phyloP scores from a whole-genome alignment of 2,888 invertebrate species.

The Pheosia gnoma region DNA sequence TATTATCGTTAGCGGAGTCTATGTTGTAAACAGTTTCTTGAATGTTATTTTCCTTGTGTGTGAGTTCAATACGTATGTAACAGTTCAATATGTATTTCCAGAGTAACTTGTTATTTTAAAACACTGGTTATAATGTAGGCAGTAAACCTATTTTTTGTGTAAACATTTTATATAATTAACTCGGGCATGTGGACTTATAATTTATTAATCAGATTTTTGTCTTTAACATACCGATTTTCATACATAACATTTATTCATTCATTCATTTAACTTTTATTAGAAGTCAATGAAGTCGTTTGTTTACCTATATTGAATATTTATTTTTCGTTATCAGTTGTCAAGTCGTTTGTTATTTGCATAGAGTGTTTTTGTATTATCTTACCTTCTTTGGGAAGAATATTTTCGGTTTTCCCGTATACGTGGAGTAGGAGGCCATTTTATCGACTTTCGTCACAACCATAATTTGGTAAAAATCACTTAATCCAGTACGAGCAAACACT shows the following conservation, averaged over 20 bases:
- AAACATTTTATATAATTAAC: neutral
- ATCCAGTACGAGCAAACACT: constrained; percentile 65
- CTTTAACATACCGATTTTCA: neutral
- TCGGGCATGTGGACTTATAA: neutral
- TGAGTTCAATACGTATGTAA: neutral
- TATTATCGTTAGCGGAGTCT: neutral
- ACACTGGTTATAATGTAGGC: neutral
- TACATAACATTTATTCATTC: too few species aligned
- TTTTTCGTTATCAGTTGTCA: constrained; percentile 35
- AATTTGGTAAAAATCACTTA: constrained; percentile 72
- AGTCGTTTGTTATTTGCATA: constrained; percentile 25
- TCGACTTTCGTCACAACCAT: constrained; percentile 81
- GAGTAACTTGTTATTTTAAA: neutral
- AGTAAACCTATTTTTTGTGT: neutral
- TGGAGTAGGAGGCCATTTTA: constrained; percentile 81
- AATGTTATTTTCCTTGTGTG: constrained; percentile 5
- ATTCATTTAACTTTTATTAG: neutral
- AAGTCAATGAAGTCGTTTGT: constrained; percentile 20
- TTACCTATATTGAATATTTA: constrained; percentile 20
- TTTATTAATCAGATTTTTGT: neutral
- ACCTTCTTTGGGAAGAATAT: constrained; percentile 82
- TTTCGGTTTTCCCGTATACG: constrained; percentile 81
- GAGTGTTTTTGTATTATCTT: constrained; percentile 43
- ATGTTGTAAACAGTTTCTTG: neutral
- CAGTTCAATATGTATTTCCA: constrained; percentile 3